Conservation (phyloP, 2,797 vertebrate species). For the Sternotherus odoratus region DNA sequence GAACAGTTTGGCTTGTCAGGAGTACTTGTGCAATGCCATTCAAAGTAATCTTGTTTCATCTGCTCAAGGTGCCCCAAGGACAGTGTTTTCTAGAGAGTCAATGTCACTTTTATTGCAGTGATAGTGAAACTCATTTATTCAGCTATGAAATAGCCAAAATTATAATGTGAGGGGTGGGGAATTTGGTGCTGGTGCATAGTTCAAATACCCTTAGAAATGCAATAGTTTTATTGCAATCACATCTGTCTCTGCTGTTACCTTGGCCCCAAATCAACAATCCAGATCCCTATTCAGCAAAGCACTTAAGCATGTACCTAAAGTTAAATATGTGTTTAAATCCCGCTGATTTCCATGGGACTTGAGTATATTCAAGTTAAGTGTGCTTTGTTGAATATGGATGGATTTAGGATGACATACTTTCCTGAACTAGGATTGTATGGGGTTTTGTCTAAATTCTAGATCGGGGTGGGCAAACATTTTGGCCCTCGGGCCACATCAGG, state of each 20-base stretch:
- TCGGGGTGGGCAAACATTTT: no score
- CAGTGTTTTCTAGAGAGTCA: neutral
- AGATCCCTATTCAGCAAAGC: neutral
- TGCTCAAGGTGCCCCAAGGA: neutral
- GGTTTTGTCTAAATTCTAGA: neutral
- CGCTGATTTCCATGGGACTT: fast-evolving
- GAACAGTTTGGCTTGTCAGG: fast-evolving
- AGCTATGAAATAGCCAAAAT: neutral
- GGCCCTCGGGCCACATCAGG: no score
- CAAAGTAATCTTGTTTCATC: neutral
- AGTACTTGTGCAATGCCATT: neutral
- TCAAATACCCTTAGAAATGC: neutral
- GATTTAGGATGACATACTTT: neutral
- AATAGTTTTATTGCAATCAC: neutral
- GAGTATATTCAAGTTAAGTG: neutral
- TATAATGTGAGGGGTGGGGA: neutral
- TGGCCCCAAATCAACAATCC: neutral
- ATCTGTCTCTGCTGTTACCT: neutral
- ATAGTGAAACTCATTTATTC: fast-evolving
- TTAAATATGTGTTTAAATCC: neutral
- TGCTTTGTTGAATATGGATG: neutral
- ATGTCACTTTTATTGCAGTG: neutral
- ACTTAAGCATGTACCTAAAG: neutral
- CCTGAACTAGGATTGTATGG: neutral
- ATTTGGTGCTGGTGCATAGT: neutral